Conservation (phyloP, 2,113 vertebrate species). For the Neolamprologus ventralis region DNA sequence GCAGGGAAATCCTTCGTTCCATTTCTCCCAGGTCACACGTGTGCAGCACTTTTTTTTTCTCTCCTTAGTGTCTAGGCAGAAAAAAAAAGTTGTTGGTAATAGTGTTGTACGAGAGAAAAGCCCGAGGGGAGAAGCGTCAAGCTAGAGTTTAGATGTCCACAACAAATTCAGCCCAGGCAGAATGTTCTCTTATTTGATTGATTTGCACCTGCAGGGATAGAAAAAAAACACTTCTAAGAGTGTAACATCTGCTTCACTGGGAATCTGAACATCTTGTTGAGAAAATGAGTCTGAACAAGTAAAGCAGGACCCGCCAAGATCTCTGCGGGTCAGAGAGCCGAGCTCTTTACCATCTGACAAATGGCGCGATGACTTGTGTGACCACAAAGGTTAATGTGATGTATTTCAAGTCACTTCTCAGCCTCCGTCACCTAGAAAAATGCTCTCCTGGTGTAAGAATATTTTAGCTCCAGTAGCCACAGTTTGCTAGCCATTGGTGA, state of each 20-base stretch:
- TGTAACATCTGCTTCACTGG: not conserved
- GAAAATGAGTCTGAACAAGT: not conserved
- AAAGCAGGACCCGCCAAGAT: not conserved
- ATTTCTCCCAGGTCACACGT: not conserved
- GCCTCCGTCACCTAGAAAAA: slow-evolving; percentile 2
- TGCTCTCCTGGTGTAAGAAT: not conserved
- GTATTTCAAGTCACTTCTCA: not conserved
- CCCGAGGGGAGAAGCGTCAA: not conserved
- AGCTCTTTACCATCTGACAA: not conserved
- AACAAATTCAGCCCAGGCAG: not conserved
- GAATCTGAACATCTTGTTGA: not conserved
- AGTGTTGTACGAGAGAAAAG: not conserved
- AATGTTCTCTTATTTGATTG: not conserved
- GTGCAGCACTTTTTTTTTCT: not conserved
- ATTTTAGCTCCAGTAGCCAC: not conserved
- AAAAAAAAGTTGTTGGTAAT: not conserved
- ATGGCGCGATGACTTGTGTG: not conserved
- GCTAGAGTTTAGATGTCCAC: not conserved
- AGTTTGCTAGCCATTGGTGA: slow-evolving; percentile 18
- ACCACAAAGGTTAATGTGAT: not conserved
- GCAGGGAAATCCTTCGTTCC: not conserved
- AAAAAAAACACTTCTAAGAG: not conserved
- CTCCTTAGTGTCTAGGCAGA: not conserved
- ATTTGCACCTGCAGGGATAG: not conserved
- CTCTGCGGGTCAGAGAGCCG: not conserved